Conservation (phyloP, 1,140 invertebrate genomes). For the Rhyzopertha dominica region DNA sequence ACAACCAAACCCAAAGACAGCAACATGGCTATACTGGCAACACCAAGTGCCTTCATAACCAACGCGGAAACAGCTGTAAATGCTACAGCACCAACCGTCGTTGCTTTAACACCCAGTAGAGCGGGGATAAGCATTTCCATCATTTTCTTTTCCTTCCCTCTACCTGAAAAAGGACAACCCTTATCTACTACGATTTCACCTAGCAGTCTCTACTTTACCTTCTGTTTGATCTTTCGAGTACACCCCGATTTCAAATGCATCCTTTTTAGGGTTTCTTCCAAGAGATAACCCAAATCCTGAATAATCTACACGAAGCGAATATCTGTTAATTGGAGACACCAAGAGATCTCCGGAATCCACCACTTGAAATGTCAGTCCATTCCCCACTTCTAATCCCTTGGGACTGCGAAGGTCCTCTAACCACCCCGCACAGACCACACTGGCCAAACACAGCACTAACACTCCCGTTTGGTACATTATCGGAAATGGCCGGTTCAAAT, state of each 20-base stretch:
- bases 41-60: conserved; percentile 56
- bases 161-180: conserved; percentile 45
- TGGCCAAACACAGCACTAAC: conserved; percentile 16
- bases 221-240: conserved; percentile 23
- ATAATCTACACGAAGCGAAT: conserved; percentile 51
- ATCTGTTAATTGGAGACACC: conserved; percentile 46
- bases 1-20: conserved; percentile 53
- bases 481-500: conserved; percentile 24
- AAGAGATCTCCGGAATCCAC: conserved; percentile 39
- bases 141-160: conserved; percentile 54
- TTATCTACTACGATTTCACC: too few relatives aligned
- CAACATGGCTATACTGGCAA: conserved; percentile 58
- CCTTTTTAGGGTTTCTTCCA: conserved; percentile 43
- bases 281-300: conserved; percentile 49
- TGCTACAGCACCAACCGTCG: conserved; percentile 53
- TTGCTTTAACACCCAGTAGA: conserved; percentile 57
- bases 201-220: conserved; percentile 21
- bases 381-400: conserved; percentile 28
- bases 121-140: conserved; percentile 56
- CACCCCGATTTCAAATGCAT: conserved; percentile 45
- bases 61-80: conserved; percentile 54
- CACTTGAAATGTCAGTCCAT: conserved; percentile 29
- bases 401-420: conserved; percentile 45
- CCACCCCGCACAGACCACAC: conserved; percentile 37
- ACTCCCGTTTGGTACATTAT: conserved; percentile 27